phyloP scores from a whole-genome alignment of 2,113 vertebrate species.

The Phalacrocorax brasilianus region DNA sequence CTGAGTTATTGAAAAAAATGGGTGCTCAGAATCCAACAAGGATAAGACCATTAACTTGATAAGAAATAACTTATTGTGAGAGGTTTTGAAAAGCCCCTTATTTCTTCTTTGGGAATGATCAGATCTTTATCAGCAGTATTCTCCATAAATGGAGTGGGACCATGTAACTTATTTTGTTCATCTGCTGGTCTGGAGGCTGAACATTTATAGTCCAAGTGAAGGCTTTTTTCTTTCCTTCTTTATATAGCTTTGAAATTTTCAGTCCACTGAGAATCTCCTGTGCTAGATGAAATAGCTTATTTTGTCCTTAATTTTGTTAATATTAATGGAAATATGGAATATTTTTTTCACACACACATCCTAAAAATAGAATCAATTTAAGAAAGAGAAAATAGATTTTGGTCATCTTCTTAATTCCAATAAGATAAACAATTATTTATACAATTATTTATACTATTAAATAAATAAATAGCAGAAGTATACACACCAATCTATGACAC shows the following conservation, averaged over 20 bases:
- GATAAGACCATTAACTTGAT: neutral
- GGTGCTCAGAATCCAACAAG: neutral
- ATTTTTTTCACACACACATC: neutral
- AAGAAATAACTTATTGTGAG: neutral
- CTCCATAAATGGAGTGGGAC: neutral
- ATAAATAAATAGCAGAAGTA: neutral
- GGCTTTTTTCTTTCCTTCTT: neutral
- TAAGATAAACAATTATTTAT: neutral
- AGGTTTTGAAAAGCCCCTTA: neutral
- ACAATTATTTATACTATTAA: neutral
- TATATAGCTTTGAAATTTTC: neutral
- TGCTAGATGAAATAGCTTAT: neutral
- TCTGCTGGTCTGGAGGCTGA: neutral
- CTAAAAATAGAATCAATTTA: neutral
- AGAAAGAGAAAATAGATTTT: neutral
- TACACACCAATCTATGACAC: neutral
- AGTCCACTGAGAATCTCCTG: neutral
- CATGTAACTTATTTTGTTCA: neutral
- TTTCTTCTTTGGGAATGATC: neutral
- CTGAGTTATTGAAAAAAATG: neutral
- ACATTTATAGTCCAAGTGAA: neutral
- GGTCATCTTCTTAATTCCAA: neutral
- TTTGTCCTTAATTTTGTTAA: neutral
- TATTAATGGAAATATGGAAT: neutral
- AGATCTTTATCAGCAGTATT: neutral